These are phyloP conservation scores for Dermatemys mawii DNA, from an alignment of 2,113 vertebrate species.

Conservation along the genomic window DNA sequence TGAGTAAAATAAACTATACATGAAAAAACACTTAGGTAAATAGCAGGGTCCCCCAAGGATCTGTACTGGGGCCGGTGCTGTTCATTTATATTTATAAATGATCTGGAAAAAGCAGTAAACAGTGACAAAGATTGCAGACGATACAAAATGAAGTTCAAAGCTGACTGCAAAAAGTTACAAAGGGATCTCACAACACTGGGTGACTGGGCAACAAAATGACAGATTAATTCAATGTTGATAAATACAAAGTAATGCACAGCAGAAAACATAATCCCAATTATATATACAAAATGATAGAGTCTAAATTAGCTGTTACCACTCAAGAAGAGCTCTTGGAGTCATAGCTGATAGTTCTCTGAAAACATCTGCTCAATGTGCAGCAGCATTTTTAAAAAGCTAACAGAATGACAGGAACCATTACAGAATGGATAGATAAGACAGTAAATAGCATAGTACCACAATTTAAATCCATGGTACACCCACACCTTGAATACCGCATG, in stretches of 20 bases:
- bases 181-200: neutral
- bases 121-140: neutral
- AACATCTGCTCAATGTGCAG: neutral
- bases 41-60: neutral
- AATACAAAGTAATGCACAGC: neutral
- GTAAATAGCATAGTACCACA: neutral
- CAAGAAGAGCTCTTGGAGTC: neutral
- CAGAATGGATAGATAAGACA: neutral
- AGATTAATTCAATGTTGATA: neutral
- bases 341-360: neutral
- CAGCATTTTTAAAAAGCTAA: neutral
- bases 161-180: neutral
- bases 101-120: neutral
- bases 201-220: neutral
- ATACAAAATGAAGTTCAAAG: neutral
- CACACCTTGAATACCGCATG: neutral
- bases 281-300: neutral
- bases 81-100: neutral
- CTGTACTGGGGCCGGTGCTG: neutral
- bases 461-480: neutral
- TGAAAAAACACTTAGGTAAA: neutral
- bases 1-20: neutral
- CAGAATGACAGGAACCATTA: neutral
- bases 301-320: neutral
- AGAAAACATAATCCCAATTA: neutral